phyloP scores from a whole-genome alignment of 2,888 invertebrate genomes.

The Molanna angustata region DNA sequence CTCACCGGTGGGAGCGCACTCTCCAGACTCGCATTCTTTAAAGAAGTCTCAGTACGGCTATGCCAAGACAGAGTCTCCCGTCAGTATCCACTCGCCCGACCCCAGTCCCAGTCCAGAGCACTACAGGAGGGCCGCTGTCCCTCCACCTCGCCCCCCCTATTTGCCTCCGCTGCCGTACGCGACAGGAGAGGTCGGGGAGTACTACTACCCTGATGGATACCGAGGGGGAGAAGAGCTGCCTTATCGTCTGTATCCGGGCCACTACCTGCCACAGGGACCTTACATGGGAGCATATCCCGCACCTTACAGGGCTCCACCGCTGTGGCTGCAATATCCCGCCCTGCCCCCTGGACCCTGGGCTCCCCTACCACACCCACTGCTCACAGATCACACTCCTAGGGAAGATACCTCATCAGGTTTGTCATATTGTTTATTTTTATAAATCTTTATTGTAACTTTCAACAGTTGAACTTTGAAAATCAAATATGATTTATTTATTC shows the following conservation, averaged over 20 bases:
- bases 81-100: conserved; percentile 47
- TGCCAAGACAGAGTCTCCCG: conserved; percentile 47
- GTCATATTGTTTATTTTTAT: no score
- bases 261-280: conserved; percentile 31
- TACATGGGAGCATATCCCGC: conserved; percentile 18
- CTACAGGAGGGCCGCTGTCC: conserved; percentile 43
- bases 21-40: conserved; percentile 41
- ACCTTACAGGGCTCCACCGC: conserved; percentile 41
- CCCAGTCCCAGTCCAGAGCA: conserved; percentile 44
- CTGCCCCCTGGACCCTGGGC: conserved; percentile 56
- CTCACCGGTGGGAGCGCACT: conserved; percentile 45
- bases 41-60: conserved; percentile 30
- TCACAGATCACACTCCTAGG: conserved; percentile 53
- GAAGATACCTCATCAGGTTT: conserved; percentile 62
- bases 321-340: conserved; percentile 51
- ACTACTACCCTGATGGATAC: conserved; percentile 36
- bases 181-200: conserved; percentile 41
- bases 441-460: no score
- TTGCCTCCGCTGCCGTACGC: conserved; percentile 39
- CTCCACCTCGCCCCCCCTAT: conserved; percentile 32
- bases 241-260: conserved; percentile 36
- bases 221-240: conserved; percentile 32
- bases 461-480: no score
- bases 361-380: conserved; percentile 49
- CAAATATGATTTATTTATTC: no score